phyloP scores from a whole-genome alignment of 2,113 vertebrate species.

The Hoplias malabaricus region DNA sequence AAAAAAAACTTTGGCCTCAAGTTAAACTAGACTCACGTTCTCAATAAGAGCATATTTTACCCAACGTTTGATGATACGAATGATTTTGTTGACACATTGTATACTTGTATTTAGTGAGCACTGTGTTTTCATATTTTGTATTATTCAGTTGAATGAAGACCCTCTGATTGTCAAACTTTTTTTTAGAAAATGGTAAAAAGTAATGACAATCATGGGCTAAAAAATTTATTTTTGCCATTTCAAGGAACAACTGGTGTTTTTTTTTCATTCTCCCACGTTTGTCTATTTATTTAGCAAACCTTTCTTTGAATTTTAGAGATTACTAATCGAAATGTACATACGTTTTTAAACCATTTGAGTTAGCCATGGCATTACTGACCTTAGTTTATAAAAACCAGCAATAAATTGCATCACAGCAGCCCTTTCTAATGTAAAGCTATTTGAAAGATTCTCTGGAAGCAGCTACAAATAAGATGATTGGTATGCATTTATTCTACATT shows the following conservation, averaged over 20 bases:
- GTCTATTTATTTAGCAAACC: constrained; percentile 82
- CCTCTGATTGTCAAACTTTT: constrained; percentile 52
- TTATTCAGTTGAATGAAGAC: constrained; percentile 24
- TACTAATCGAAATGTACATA: constrained; percentile 85
- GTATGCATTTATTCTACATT: constrained; percentile 91
- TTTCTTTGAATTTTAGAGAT: constrained; percentile 72
- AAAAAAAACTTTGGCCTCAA: neutral
- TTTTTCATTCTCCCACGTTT: constrained; percentile 66
- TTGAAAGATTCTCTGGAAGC: constrained; percentile 75
- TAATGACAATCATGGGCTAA: constrained; percentile 66
- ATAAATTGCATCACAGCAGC: constrained; percentile 83
- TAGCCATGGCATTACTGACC: constrained; percentile 77
- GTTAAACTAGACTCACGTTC: neutral
- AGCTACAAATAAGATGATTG: constrained; percentile 73
- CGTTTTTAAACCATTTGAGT: constrained; percentile 58
- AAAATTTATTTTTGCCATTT: constrained; percentile 54
- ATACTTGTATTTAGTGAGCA: constrained; percentile 12
- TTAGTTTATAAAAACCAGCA: constrained; percentile 80
- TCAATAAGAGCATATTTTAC: neutral
- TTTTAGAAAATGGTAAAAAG: constrained; percentile 39
- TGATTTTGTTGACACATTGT: neutral
- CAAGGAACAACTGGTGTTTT: constrained; percentile 51
- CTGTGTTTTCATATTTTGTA: constrained; percentile 38
- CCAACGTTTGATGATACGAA: neutral
- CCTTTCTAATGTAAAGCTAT: constrained; percentile 77